Base-by-base conservation (phyloP, 2,113 vertebrate species). In the Apteryx owenii region DNA sequence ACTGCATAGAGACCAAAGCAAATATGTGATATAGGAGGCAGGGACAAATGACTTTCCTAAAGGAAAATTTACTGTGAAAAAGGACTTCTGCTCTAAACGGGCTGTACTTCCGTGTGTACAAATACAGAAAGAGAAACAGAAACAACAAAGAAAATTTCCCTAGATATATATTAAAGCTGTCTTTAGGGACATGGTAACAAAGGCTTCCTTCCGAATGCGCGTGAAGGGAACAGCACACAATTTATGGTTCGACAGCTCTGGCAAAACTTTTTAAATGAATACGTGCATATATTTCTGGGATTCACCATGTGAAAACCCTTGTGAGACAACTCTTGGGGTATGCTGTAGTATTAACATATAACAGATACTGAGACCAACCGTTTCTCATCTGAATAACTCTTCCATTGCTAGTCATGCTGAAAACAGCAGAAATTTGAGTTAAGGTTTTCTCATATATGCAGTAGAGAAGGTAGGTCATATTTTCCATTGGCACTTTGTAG, bases 41-140 rank as follows among this genome's bases (percentile, higher is more conserved):
- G 5, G 29, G 61, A 69, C n/a, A 88, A 75, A 88, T 94, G 85
- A 68, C 80, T 58, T 90, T 83, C 76, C 91, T 90, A 53, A 96
- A 86, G 65, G 42, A 69, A 65, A 78, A 81, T 72, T 81, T 68
- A 65, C 82, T 76, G 62, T 91, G 69, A 64, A 91, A 91, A 84
- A 3, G 3, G 53, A 5, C 21, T 89, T 88, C 50, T 2, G 1
- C 64, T 94, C 60, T 68, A 77, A 93, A 68, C 26, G 80, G 75
- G 38, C 38, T 91, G 60, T 88, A 76, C 65, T 91, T 88, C 68
- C 42, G 14, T 19, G 46, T 18, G 46, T 61, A 56, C 68, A 91
- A 93, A 88, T 46, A 81, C 51, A 60, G 91, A 60, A 42, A 33
- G 62, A 73, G 58, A 46, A 78, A 66, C 8, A 65, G 68, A 76